These are phyloP conservation scores for Drosophila bipectinata DNA, from an alignment of 1,140 invertebrate species.

Conservation along the genomic window DNA sequence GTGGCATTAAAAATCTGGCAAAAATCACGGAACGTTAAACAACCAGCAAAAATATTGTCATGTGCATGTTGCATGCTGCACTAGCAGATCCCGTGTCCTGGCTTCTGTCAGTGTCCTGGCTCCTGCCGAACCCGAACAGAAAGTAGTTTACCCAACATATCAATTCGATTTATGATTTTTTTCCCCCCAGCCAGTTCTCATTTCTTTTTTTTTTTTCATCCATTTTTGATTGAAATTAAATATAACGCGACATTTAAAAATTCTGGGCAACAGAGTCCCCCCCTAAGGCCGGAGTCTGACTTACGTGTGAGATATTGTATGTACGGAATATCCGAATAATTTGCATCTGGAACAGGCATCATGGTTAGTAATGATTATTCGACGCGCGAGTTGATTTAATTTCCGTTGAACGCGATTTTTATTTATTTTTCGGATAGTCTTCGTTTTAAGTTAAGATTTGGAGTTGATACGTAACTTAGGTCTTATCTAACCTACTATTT, in stretches of 20 bases:
- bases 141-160: conserved; percentile 79
- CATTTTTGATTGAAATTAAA: conserved; percentile 64
- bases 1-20: conserved; percentile 78
- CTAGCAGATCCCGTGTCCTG: conserved; percentile 27
- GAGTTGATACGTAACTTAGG: background rate
- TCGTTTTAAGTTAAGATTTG: background rate
- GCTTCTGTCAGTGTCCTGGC: conserved; percentile 8
- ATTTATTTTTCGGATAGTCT: conserved; percentile 7
- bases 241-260: conserved; percentile 29
- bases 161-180: conserved; percentile 72
- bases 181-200: background rate
- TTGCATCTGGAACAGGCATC: conserved; percentile 85
- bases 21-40: conserved; percentile 82
- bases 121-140: conserved; percentile 32
- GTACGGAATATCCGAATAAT: conserved; percentile 88
- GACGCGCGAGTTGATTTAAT: conserved; percentile 20
- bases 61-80: conserved; percentile 52
- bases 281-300: conserved; percentile 72
- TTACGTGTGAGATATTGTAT: conserved; percentile 89
- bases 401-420: conserved; percentile 38
- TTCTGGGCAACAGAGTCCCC: background rate
- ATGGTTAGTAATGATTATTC: conserved; percentile 50
- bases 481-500: background rate
- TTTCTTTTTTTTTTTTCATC: conserved; percentile 1
- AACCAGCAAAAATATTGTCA: conserved; percentile 80